phyloP scores from a whole-genome alignment of 2,888 invertebrate genomes.

The Drosophila monieri region DNA sequence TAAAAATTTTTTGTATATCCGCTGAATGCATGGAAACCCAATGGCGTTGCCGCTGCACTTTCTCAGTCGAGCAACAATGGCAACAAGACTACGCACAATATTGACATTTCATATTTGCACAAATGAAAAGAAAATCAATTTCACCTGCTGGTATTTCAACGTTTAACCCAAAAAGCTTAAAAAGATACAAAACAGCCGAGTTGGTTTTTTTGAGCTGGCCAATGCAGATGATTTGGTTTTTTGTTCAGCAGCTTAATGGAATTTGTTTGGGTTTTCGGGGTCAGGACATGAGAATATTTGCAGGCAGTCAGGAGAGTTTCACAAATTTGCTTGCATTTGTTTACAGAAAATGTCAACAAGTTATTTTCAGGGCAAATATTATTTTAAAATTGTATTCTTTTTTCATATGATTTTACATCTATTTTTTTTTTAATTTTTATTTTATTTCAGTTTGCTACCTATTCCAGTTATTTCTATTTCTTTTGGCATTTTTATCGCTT shows the following conservation, averaged over 20 bases:
- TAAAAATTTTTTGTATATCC: constrained; percentile 16
- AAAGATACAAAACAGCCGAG: constrained; percentile 38
- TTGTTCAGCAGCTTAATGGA: neutral
- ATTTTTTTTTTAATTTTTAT: too few species aligned
- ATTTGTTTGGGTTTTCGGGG: neutral
- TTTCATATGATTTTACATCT: too few species aligned
- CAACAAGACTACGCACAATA: constrained; percentile 71
- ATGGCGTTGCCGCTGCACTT: constrained; percentile 63
- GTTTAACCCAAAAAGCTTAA: constrained; percentile 77
- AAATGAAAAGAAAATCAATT: constrained; percentile 84
- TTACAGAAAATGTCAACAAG: neutral
- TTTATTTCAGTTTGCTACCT: constrained; percentile 2
- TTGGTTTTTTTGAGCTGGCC: constrained; percentile 35
- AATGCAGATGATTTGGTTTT: constrained; percentile 1
- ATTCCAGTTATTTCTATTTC: constrained; percentile 9
- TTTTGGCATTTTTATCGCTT: constrained; percentile 1
- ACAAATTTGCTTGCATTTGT: neutral
- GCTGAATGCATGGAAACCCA: constrained; percentile 32
- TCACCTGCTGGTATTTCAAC: constrained; percentile 82
- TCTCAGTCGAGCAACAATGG: constrained; percentile 59
- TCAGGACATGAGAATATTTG: neutral
- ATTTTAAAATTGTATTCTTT: neutral
- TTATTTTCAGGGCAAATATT: neutral
- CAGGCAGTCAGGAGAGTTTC: neutral
- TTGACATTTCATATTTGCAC: constrained; percentile 83